Conservation (phyloP, 2,797 vertebrate species). For the Chanos chanos region DNA sequence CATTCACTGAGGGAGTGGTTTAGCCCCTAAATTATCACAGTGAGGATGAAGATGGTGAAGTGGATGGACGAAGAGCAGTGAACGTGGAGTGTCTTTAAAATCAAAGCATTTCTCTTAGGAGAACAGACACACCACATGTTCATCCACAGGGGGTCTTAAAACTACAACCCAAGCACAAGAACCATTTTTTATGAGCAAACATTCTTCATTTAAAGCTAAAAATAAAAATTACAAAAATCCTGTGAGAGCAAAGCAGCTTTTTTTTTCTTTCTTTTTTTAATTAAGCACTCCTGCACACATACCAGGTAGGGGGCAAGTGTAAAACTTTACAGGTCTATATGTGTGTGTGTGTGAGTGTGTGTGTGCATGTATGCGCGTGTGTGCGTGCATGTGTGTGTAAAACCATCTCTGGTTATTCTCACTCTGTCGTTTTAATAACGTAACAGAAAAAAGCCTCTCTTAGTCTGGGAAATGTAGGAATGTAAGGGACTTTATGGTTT, state of each 20-base stretch:
- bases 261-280: no score
- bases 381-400: not conserved
- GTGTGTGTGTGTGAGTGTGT: conserved; percentile 31
- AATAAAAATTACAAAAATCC: conserved; percentile 47
- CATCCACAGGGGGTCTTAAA: conserved; percentile 58
- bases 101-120: no score
- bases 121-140: conserved; percentile 4
- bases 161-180: conserved; percentile 61
- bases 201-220: conserved; percentile 71
- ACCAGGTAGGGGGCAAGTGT: conserved; percentile 50
- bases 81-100: no score
- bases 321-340: conserved; percentile 61
- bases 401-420: conserved; percentile 70
- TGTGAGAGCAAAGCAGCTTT: no score
- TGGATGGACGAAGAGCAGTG: no score
- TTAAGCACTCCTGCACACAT: conserved; percentile 57
- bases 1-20: no score
- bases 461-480: conserved; percentile 1
- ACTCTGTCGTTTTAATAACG: conserved; percentile 72
- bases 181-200: conserved; percentile 68
- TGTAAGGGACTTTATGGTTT: conserved; percentile 6
- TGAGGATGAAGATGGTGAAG: no score
- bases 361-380: not conserved
- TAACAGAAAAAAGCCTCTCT: conserved; percentile 41
- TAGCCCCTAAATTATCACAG: no score